Percentiles rank a stretch among this genome's conserved stretches.
These are phyloP conservation scores for Eleutherodactylus coqui DNA, from an alignment of 2,797 vertebrate species.

Conservation along the genomic window DNA sequence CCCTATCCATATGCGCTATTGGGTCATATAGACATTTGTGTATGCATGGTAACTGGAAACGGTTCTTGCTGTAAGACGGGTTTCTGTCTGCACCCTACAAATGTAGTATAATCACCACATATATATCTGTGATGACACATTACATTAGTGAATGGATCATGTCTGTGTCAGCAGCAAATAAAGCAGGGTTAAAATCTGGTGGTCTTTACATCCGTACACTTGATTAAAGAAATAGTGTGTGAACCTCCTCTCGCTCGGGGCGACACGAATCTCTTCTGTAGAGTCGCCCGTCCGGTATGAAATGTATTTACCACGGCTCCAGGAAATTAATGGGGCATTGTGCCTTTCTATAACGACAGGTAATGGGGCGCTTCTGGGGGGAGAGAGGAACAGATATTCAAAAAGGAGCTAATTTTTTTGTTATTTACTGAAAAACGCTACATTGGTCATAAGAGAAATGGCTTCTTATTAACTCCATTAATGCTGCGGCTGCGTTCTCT, in stretches of 20 bases:
- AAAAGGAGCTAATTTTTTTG: conserved; percentile 24
- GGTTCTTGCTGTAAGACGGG: too few relatives aligned
- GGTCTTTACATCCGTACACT: not conserved
- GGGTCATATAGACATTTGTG: too few relatives aligned
- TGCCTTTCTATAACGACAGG: conserved; percentile 60
- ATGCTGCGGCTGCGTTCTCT: not conserved
- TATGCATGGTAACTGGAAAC: too few relatives aligned
- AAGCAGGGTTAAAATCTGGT: not conserved
- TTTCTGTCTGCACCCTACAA: not conserved
- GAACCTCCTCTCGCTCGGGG: conserved; percentile 23
- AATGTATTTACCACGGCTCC: conserved; percentile 53
- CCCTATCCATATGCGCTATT: too few relatives aligned
- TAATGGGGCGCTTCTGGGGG: conserved; percentile 57
- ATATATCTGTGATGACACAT: not conserved
- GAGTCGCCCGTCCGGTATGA: conserved; percentile 32
- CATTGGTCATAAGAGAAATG: conserved; percentile 26
- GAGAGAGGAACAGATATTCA: conserved; percentile 33
- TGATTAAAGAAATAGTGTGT: not conserved
- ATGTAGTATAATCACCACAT: not conserved
- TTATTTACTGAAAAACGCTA: conserved; percentile 28
- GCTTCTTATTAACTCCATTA: conserved; percentile 38
- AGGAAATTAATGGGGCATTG: conserved; percentile 57
- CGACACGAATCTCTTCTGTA: conserved; percentile 31
- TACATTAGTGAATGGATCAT: not conserved
- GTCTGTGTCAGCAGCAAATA: not conserved